Conservation (phyloP, 2,113 vertebrate species). For the Anser cygnoides region DNA sequence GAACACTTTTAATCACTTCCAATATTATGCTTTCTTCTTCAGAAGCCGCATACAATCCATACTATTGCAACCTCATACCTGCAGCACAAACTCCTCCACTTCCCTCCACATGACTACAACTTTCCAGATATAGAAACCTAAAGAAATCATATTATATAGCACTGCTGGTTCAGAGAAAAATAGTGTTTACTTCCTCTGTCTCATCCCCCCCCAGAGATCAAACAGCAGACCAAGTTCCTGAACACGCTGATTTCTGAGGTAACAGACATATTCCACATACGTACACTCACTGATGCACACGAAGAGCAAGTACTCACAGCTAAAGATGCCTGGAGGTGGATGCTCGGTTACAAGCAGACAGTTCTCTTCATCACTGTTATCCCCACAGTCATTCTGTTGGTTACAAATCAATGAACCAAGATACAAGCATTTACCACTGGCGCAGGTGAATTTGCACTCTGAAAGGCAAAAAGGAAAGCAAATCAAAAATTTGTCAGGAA, state of each 20-base stretch:
- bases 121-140: neutral
- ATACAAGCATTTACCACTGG: constrained; percentile 95
- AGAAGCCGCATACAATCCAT: neutral
- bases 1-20: neutral
- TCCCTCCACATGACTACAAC: neutral
- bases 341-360: constrained; percentile 95
- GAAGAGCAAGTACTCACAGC: constrained; percentile 84
- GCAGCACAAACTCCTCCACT: neutral
- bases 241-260: neutral
- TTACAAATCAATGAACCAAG: constrained; percentile 96
- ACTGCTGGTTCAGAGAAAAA: neutral
- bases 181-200: neutral
- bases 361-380: constrained; percentile 98
- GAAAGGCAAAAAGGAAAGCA: constrained; percentile 63
- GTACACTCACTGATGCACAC: neutral
- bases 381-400: constrained; percentile 96
- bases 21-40: neutral
- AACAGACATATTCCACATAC: neutral
- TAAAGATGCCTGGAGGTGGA: constrained; percentile 92
- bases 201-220: neutral
- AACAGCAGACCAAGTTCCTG: neutral
- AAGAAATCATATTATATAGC: neutral
- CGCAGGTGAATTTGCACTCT: constrained; percentile 99
- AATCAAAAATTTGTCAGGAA: constrained; percentile 27
- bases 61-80: neutral